Evolutionary conservation across 1,140 invertebrate genomes (phyloP), one percentile per base, ranked within the genome.

Genomic region (Hycleus cichorii): DNA sequence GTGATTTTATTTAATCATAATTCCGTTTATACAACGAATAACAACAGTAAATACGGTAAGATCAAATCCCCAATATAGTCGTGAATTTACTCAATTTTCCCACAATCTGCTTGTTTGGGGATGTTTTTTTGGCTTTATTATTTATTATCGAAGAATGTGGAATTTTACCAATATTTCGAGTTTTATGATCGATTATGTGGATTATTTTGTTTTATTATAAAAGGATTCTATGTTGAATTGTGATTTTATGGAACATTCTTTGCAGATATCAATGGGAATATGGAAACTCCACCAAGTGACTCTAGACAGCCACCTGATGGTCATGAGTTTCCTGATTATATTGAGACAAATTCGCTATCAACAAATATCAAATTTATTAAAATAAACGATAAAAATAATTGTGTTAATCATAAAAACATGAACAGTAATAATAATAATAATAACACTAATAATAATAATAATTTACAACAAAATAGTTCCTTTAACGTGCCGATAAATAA

Each of bases 261-360:
- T 68, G 27, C 60, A 68, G 66, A 64, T 62, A 58, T 58, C 18
- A 27, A 63, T 60, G 61, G 59, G 45, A 63, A 42, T 59, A 72
- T 72, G 69, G 68, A 69, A 56, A 60, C 60, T 62, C 68, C 62
- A 42, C 63, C 68, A 47, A 72, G 60, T 62, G 63, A 66, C 66
- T 86, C 86, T 26, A 81, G 90, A 61, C 81, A 90, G 67, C 90
- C 90, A 58, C 90, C 90, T 47, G 90, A 93, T 75, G 90, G 90
- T 63, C 87, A 91, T 71, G 90, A 93, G 72, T 92, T 91, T 75
- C 90, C 84, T 26, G 85, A 86, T 64, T 86, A 84, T 57, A 78
- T 84, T 59, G 87, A 90, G 72, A 84, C 77, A 32, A 46, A 25
- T 12, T 11, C 40, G 18, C 1, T 18, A n/a, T 42, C 9, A 4